phyloP scores from a whole-genome alignment of 2,888 invertebrate genomes.

The Hylaea fasciaria region DNA sequence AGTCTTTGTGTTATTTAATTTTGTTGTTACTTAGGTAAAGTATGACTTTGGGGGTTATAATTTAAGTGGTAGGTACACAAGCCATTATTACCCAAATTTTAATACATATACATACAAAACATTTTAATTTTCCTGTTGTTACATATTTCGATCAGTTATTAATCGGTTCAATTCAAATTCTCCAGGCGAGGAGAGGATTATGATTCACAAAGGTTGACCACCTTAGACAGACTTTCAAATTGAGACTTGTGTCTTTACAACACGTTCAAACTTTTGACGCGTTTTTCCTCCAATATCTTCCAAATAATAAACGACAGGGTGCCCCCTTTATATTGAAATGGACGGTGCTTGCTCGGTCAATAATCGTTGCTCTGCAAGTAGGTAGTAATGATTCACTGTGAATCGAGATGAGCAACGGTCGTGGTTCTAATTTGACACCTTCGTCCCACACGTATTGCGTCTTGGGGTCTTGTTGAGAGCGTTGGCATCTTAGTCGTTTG shows the following conservation, averaged over 20 bases:
- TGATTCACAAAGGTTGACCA: too few species aligned
- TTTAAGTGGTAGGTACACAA: neutral
- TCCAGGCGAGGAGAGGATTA: too few species aligned
- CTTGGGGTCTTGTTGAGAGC: conserved; percentile 25
- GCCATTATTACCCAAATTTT: neutral
- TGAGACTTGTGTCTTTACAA: too few species aligned
- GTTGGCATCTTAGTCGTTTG: neutral
- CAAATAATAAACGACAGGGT: too few species aligned
- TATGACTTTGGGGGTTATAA: neutral
- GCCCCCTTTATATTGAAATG: too few species aligned
- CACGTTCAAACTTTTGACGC: too few species aligned
- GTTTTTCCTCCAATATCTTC: too few species aligned
- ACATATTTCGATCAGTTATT: too few species aligned
- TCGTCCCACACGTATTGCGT: conserved; percentile 60
- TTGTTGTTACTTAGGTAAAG: neutral
- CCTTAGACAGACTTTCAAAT: too few species aligned
- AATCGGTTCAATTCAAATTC: too few species aligned
- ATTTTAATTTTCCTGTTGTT: conserved; percentile 11
- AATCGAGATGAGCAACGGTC: conserved; percentile 40
- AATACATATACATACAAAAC: neutral
- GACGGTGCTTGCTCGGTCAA: too few species aligned
- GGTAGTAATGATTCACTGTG: conserved; percentile 16
- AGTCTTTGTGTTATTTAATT: conserved; percentile 7
- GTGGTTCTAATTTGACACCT: conserved; percentile 28
- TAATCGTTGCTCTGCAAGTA: too few species aligned